Conservation (phyloP, 2,113 vertebrate species). For the Scomber scombrus region DNA sequence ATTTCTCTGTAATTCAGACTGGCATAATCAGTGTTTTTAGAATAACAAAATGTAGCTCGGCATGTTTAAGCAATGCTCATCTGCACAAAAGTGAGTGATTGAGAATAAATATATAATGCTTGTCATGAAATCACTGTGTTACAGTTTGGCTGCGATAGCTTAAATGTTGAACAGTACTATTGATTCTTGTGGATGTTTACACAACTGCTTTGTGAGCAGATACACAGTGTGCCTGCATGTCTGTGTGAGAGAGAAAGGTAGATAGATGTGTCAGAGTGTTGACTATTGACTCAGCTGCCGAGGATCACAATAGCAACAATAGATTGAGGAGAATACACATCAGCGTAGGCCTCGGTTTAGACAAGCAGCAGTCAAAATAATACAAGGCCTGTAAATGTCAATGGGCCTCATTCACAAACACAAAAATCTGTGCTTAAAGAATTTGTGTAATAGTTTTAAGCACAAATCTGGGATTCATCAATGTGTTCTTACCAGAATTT, state of each 20-base stretch:
- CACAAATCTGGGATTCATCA: too few relatives aligned
- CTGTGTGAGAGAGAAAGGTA: slow-evolving; percentile 8
- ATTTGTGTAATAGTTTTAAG: too few relatives aligned
- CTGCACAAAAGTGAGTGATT: neutral
- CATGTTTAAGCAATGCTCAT: neutral
- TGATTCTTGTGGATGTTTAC: slow-evolving; percentile 56
- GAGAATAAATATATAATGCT: neutral
- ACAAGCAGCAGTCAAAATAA: slow-evolving; percentile 12
- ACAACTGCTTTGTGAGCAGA: slow-evolving; percentile 44
- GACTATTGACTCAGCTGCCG: slow-evolving; percentile 64
- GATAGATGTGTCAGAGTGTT: slow-evolving; percentile 34
- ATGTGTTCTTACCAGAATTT: too few relatives aligned
- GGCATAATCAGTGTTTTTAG: neutral
- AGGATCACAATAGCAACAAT: slow-evolving; percentile 52
- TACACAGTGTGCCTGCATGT: slow-evolving; percentile 11
- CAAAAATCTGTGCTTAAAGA: too few relatives aligned
- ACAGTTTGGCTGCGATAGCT: slow-evolving; percentile 7
- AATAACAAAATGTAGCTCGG: neutral
- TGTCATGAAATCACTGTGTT: slow-evolving; percentile 19
- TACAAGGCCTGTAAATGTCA: neutral
- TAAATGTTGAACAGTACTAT: slow-evolving; percentile 41
- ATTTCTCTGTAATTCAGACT: slow-evolving; percentile 7
- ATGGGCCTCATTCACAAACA: neutral
- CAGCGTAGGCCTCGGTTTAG: slow-evolving; percentile 12
- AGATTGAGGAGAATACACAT: slow-evolving; percentile 33